A percentile compares a stretch with the other conserved stretches of the same genome.
Evolutionary conservation across 2,888 invertebrate species (phyloP).

Genomic region (Erebia epiphron): DNA sequence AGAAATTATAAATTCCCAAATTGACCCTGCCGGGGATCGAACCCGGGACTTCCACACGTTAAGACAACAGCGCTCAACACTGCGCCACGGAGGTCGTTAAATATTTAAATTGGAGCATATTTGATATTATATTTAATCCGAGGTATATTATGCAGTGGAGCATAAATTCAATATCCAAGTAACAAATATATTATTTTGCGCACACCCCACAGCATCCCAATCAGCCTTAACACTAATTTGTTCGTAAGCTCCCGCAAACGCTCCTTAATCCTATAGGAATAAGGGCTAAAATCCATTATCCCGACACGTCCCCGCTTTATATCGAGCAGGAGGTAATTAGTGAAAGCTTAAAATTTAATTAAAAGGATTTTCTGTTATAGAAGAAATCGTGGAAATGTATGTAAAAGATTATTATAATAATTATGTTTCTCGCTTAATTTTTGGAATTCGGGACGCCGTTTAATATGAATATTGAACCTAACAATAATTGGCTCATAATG

Average conservation of each 20-base stretch:
- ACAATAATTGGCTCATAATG: neutral
- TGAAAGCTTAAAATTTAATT: slow-evolving; percentile 35
- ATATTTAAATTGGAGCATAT: too few species aligned
- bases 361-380: slow-evolving; percentile 30
- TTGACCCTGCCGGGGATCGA: too few species aligned
- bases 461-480: neutral
- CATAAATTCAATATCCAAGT: slow-evolving; percentile 14
- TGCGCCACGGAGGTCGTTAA: too few species aligned
- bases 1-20: too few species aligned
- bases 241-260: slow-evolving; percentile 11
- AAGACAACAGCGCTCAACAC: too few species aligned
- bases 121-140: neutral
- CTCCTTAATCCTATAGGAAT: neutral
- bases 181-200: slow-evolving; percentile 15
- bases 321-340: slow-evolving; percentile 20
- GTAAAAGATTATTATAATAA: slow-evolving; percentile 7
- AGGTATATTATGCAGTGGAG: neutral
- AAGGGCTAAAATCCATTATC: slow-evolving; percentile 8
- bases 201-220: slow-evolving; percentile 5
- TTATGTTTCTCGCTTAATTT: neutral
- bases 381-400: slow-evolving; percentile 23
- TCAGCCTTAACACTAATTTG: slow-evolving; percentile 16
- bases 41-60: too few species aligned
- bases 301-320: slow-evolving; percentile 2
- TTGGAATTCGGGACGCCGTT: neutral